These are phyloP conservation scores for Atta texana DNA, from an alignment of 1,140 invertebrate genomes.

Conservation along the genomic window DNA sequence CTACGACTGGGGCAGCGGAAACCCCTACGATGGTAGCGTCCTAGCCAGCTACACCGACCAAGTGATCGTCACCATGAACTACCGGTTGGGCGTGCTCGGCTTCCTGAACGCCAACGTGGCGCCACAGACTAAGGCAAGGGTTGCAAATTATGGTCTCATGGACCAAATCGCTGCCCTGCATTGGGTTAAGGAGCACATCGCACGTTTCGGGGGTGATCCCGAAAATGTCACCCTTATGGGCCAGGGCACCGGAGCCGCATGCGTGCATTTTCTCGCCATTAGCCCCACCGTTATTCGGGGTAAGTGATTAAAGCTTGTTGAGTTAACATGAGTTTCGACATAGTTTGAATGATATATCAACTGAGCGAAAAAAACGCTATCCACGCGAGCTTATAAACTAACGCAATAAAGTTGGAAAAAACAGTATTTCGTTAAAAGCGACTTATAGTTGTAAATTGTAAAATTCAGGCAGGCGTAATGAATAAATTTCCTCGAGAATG, in stretches of 20 bases:
- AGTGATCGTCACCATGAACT: constrained; percentile 98
- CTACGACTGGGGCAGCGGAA: constrained; percentile 97
- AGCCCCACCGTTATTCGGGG: constrained; percentile 96
- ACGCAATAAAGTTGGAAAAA: background rate
- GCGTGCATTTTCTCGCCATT: constrained; percentile 97
- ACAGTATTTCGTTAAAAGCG: background rate
- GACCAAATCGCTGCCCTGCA: constrained; percentile 96
- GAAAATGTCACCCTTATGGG: constrained; percentile 96
- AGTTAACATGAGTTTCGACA: background rate
- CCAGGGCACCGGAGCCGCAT: constrained; percentile 97
- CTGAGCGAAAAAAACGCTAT: background rate
- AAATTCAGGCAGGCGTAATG: constrained; percentile 29
- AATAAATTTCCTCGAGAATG: constrained; percentile 33
- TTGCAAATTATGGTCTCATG: constrained; percentile 97
- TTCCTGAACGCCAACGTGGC: constrained; percentile 95
- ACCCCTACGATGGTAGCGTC: constrained; percentile 97
- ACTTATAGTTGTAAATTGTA: constrained; percentile 27
- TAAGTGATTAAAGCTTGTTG: constrained; percentile 80
- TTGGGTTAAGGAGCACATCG: constrained; percentile 97
- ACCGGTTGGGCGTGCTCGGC: constrained; percentile 97
- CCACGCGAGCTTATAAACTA: background rate
- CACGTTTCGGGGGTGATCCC: constrained; percentile 95
- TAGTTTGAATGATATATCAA: background rate
- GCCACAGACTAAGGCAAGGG: constrained; percentile 91
- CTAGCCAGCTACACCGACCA: constrained; percentile 96